Conservation (phyloP, 2,888 invertebrate genomes). For the Yponomeuta plumbellus region DNA sequence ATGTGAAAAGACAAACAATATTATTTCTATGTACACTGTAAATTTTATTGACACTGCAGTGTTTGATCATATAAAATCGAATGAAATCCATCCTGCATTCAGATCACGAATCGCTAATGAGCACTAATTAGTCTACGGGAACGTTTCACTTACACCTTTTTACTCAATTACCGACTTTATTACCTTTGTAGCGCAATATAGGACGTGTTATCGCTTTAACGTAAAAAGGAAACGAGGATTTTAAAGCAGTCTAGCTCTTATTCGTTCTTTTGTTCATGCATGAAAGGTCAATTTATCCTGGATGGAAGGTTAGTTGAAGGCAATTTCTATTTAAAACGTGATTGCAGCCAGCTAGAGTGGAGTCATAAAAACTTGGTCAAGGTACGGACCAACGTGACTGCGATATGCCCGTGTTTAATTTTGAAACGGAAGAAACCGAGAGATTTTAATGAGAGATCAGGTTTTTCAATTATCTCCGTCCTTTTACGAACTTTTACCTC, state of each 20-base stretch:
- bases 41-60: slow-evolving; percentile 12
- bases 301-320: not conserved
- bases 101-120: slow-evolving; percentile 21
- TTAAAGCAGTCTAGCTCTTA: not conserved
- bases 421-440: slow-evolving; percentile 59
- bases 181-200: not conserved
- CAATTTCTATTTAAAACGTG: slow-evolving; percentile 10
- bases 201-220: not conserved
- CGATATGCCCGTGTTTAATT: slow-evolving; percentile 66
- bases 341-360: slow-evolving; percentile 11
- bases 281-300: slow-evolving; percentile 7
- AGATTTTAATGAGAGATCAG: slow-evolving; percentile 75
- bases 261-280: slow-evolving; percentile 4
- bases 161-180: not conserved
- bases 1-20: not conserved
- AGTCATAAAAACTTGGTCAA: slow-evolving; percentile 45
- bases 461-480: slow-evolving; percentile 70
- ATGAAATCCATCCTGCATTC: slow-evolving; percentile 18
- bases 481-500: slow-evolving; percentile 52
- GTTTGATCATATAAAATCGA: slow-evolving; percentile 5
- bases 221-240: not conserved
- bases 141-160: not conserved
- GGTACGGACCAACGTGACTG: slow-evolving; percentile 54
- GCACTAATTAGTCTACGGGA: slow-evolving; percentile 1
- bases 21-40: not conserved